These are phyloP conservation scores for Thelaira solivaga DNA, from an alignment of 2,888 invertebrate species.

Conservation along the genomic window DNA sequence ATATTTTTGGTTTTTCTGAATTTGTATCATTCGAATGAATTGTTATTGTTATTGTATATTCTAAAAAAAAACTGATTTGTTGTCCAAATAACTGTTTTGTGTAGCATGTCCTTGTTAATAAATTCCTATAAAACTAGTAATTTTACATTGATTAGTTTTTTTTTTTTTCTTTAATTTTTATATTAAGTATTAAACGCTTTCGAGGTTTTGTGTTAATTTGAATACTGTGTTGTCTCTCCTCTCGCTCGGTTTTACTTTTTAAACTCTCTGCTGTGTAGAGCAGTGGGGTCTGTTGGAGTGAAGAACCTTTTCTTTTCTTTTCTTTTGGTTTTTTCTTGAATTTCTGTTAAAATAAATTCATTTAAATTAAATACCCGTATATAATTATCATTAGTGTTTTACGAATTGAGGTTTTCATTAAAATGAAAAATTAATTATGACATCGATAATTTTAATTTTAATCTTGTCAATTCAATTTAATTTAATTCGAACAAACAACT, in stretches of 20 bases:
- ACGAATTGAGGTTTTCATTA: constrained; percentile 30
- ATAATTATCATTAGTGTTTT: constrained; percentile 52
- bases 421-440: constrained; percentile 26
- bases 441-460: constrained; percentile 10
- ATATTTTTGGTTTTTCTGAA: not conserved
- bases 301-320: not conserved
- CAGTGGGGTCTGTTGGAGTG: not conserved
- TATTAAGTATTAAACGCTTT: not conserved
- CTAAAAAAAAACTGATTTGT: constrained; percentile 42
- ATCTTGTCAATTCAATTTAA: constrained; percentile 27
- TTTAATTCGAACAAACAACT: constrained; percentile 36
- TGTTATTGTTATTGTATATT: constrained; percentile 11
- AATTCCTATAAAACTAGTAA: constrained; percentile 40
- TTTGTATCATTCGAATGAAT: not conserved
- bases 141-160: constrained; percentile 13
- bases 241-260: not conserved
- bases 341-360: constrained; percentile 49
- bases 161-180: not conserved
- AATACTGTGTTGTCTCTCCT: not conserved
- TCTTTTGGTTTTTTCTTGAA: too few species aligned
- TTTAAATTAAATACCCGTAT: constrained; percentile 61
- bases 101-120: not conserved
- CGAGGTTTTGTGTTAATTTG: constrained; percentile 31
- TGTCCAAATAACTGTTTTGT: constrained; percentile 34
- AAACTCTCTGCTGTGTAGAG: not conserved